Percentiles rank a stretch among this genome's conserved stretches.
Evolutionary conservation across 2,888 invertebrate species (phyloP).

Genomic region (Orthosia gothica): DNA sequence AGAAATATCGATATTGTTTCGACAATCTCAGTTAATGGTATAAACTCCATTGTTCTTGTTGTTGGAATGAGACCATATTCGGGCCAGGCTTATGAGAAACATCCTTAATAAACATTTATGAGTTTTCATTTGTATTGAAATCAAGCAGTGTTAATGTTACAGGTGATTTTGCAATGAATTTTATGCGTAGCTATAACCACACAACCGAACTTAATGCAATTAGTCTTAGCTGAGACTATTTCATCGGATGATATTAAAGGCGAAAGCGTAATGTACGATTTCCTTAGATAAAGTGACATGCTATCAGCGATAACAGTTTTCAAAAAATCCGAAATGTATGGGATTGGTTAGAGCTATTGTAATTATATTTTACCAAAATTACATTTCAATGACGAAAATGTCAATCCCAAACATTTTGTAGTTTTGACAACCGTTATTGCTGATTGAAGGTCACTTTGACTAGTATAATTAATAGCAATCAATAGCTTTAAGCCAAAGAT

Average conservation of each 20-base stretch:
- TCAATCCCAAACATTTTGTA: too few relatives aligned
- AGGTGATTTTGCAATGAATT: not conserved
- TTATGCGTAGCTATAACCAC: not conserved
- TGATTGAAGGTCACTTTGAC: too few relatives aligned
- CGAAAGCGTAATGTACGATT: too few relatives aligned
- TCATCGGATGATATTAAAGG: not conserved
- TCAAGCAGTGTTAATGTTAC: not conserved
- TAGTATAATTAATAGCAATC: too few relatives aligned
- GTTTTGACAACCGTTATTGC: too few relatives aligned
- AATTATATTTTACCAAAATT: too few relatives aligned
- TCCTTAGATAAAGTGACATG: too few relatives aligned
- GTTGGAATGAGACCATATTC: not conserved
- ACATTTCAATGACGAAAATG: too few relatives aligned
- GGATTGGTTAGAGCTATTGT: too few relatives aligned
- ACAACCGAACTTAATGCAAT: not conserved
- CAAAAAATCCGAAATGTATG: too few relatives aligned
- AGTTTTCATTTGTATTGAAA: not conserved
- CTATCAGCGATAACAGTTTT: too few relatives aligned
- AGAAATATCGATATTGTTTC: too few relatives aligned
- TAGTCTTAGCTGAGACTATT: not conserved
- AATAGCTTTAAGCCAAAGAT: not conserved
- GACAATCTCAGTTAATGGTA: not conserved
- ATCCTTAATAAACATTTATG: not conserved
- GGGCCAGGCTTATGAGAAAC: not conserved
- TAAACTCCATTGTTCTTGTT: conserved; percentile 25